Evolutionary conservation across 1,140 invertebrate species (phyloP), one percentile per base, ranked within the genome.

Genomic region (Anastrepha obliqua): DNA sequence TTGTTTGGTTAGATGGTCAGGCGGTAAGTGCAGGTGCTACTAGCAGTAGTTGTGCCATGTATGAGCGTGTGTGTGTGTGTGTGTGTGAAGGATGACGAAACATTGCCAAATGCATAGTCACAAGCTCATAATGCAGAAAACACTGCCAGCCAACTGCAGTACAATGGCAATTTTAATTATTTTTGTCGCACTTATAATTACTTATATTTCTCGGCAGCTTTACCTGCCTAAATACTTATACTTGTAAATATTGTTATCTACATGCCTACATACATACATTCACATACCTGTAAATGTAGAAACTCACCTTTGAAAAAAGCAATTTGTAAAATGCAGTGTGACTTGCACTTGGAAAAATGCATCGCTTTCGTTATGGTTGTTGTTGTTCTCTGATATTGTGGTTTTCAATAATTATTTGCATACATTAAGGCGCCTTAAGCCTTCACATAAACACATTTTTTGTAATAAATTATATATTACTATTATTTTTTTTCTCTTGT

Each of bases 121-220:
- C 70, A 51, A 78, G 42, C 44, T 51, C 11, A 51, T 17, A 78
- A 78, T 51, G 47, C 3, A 11, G 11, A 2, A 58, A 81, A 55
- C 9, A 51, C 47, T 55, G 44, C n/a, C 20, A 44, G 42, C 67
- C 39, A 81, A 15, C 74, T 81, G 74, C 47, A 55, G 47, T 47
- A 81, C 74, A 81, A 81, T 81, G 47, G 74, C 74, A 81, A 81
- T 81, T 81, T 81, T 81, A 81, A 51, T 81, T 81, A 81, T 81
- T 81, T 81, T 81, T 81, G 74, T 81, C 74, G 74, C 74, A 81
- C 74, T 81, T 55, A 81, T 81, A 81, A 81, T 81, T 81, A 74
- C 29, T 29, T 74, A 29, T 3, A 74, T 74, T 47, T 4, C 42
- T 74, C 11, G 3, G 67, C 67, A 74, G 39, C 39, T 47, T 81